Base-by-base conservation (phyloP, 2,888 invertebrate genomes). In the Keiferia lycopersicella region DNA sequence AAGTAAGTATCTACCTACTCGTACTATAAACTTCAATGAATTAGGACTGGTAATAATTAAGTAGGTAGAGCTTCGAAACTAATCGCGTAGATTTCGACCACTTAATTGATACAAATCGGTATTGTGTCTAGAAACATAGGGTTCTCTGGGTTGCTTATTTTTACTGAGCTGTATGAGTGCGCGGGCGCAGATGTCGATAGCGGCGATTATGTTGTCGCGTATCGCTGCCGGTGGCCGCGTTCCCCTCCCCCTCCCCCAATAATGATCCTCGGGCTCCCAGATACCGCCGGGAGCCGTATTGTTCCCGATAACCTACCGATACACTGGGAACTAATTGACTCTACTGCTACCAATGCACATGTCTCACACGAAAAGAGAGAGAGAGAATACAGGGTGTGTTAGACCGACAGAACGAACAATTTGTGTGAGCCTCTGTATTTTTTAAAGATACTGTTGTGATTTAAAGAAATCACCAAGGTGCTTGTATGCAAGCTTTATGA, bases 171-270 rank as follows among this genome's bases (percentile, higher is more conserved):
- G 50, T 60, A 11, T 51, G 11, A 18, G 16, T 45, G 61, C 61
- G 48, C 50, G 34, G 34, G 61, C 50, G 61, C 61, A 61, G 61
- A 48, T 50, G 61, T n/a, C 50, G 50, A 59, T 41, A 59, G 22
- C 34, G 18, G 50, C 50, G 50, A 50, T 61, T 48, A 77, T 74
- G 78, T 79, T 72, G 72, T 58, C 64, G 60, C 69, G 60, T 70
- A 73, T 71, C 69, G 71, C 77, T 76, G 76, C 74, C 74, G 78
- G 79, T 79, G 83, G 76, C 73, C 77, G 64, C 57, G 56, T 65
- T 66, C 60, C 59, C 64, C 34, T 34, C 63, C 66, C 67, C 61
- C 59, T 64, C 63, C 66, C 26, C 61, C 48, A 64, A 71, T 66
- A 70, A 70, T 70, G 69, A 71, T 64, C 64, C 64, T 61, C 57